Conservation (phyloP, 2,797 vertebrate species). For the Nasua narica region DNA sequence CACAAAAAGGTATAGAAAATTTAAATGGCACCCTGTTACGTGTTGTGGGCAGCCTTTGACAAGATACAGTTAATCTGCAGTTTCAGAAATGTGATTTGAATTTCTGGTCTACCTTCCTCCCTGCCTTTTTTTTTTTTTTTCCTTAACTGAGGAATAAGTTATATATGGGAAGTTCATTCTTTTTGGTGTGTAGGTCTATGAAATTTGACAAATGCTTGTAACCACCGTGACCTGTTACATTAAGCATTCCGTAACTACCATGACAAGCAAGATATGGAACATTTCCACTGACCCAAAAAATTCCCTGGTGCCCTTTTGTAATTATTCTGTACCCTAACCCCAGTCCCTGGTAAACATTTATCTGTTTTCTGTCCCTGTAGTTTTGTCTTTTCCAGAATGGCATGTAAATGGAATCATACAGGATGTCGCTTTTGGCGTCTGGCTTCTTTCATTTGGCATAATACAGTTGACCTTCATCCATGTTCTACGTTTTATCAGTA, state of each 20-base stretch:
- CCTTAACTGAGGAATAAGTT: background rate
- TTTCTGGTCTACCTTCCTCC: background rate
- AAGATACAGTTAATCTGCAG: slow-evolving; percentile 1
- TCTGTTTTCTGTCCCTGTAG: slow-evolving; percentile 19
- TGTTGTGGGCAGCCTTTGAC: slow-evolving; percentile 12
- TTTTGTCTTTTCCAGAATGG: slow-evolving; percentile 17
- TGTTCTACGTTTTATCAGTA: background rate
- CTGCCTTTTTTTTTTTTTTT: background rate
- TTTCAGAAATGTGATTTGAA: slow-evolving; percentile 45
- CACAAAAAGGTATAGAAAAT: slow-evolving; percentile 41
- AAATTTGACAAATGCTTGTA: background rate
- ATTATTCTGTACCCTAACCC: background rate
- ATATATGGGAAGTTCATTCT: background rate
- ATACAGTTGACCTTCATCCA: background rate
- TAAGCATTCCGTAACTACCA: background rate
- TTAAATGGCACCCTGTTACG: background rate
- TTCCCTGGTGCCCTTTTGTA: background rate
- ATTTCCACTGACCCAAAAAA: background rate
- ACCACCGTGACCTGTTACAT: background rate
- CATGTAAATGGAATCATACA: background rate
- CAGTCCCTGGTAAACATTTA: background rate
- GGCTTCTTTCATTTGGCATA: background rate
- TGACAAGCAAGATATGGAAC: background rate
- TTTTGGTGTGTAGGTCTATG: background rate
- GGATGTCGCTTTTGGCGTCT: background rate